Evolutionary conservation across 2,113 vertebrate species (phyloP).

Genomic region (Cyprinodon brontotheroides): DNA sequence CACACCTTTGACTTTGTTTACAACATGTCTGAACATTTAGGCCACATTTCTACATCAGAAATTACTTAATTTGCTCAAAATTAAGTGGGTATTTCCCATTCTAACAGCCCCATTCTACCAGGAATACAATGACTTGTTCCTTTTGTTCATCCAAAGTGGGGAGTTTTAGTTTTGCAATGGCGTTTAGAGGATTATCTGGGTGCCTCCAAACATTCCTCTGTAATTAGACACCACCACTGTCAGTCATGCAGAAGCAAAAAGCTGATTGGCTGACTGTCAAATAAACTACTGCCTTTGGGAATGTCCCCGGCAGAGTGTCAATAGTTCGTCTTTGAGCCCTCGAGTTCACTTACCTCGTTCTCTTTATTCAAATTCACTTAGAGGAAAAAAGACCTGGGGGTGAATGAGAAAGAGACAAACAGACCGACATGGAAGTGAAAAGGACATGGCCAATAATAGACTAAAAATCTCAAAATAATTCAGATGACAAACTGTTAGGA

Average conservation of each 20-base stretch:
- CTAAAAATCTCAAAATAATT: slow-evolving; percentile 34
- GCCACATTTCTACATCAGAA: slow-evolving; percentile 35
- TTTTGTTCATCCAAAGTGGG: slow-evolving; percentile 66
- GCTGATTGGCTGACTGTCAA: slow-evolving; percentile 71
- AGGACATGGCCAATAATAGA: slow-evolving; percentile 28
- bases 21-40: slow-evolving; percentile 59
- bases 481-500: neutral
- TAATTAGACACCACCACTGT: slow-evolving; percentile 78
- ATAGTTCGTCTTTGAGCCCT: slow-evolving; percentile 51
- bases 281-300: slow-evolving; percentile 57
- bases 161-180: slow-evolving; percentile 67
- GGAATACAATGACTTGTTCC: slow-evolving; percentile 60
- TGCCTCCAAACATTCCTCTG: slow-evolving; percentile 78
- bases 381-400: slow-evolving; percentile 40
- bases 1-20: slow-evolving; percentile 38
- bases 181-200: slow-evolving; percentile 76
- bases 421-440: slow-evolving; percentile 5
- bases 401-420: slow-evolving; percentile 21
- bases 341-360: slow-evolving; percentile 59
- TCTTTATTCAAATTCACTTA: slow-evolving; percentile 63
- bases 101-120: slow-evolving; percentile 19
- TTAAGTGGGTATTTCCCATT: slow-evolving; percentile 57
- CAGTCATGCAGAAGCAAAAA: slow-evolving; percentile 69
- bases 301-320: slow-evolving; percentile 62
- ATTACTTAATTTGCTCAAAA: slow-evolving; percentile 42